Evolutionary conservation across 2,113 vertebrate species (phyloP).

Genomic region (Lophotis ruficrista): DNA sequence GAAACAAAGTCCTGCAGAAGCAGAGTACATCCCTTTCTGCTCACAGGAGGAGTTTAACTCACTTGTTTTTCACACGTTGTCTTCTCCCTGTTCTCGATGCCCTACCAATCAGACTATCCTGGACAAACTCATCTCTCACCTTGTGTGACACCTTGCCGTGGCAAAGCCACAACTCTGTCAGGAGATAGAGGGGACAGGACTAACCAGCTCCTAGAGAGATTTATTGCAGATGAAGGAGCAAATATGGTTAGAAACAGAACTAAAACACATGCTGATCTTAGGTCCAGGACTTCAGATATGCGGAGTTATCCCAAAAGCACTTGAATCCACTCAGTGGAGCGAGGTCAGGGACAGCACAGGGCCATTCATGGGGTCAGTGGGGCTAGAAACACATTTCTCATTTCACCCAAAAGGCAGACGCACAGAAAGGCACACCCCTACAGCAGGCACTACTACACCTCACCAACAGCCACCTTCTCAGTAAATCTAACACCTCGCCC

Average conservation of each 20-base stretch:
- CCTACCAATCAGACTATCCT: neutral
- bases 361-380: accelerated
- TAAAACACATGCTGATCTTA: neutral
- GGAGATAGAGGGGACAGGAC: neutral
- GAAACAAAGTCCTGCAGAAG: neutral
- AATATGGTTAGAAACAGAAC: neutral
- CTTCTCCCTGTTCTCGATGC: neutral
- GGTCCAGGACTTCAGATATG: neutral
- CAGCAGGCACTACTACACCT: neutral
- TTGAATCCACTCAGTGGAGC: neutral
- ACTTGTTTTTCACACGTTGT: neutral
- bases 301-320: neutral
- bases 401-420: neutral
- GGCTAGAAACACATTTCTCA: neutral
- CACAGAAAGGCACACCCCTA: neutral
- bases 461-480: neutral
- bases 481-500: neutral
- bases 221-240: neutral
- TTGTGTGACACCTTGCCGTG: neutral
- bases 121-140: neutral
- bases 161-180: neutral
- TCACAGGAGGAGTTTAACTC: neutral
- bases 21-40: neutral
- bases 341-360: neutral
- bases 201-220: neutral